Evolutionary conservation across 2,113 vertebrate genomes (phyloP).

Genomic region (Tragulus kanchil): DNA sequence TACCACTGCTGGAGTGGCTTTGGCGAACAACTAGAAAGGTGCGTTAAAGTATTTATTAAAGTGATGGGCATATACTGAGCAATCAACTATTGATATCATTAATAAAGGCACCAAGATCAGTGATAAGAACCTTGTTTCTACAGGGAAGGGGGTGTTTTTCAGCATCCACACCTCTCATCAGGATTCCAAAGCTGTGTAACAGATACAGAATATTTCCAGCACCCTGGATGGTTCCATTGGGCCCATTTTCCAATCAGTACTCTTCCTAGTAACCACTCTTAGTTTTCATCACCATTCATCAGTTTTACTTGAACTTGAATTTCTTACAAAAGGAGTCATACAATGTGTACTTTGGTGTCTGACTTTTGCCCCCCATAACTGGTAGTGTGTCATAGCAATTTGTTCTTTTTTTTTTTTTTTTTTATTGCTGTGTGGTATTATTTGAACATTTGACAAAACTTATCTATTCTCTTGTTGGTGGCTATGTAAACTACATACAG

Average conservation of each 20-base stretch:
- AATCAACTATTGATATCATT: background rate
- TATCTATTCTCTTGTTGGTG: background rate
- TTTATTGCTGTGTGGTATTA: background rate
- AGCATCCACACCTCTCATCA: background rate
- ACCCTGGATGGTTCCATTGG: background rate
- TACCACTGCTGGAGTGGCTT: background rate
- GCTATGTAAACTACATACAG: background rate
- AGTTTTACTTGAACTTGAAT: background rate
- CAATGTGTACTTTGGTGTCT: background rate
- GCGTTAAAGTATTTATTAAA: background rate
- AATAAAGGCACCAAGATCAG: background rate
- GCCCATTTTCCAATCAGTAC: background rate
- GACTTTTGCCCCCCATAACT: background rate
- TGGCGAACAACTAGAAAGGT: background rate
- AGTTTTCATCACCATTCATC: background rate
- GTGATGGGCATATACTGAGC: background rate
- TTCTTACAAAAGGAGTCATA: background rate
- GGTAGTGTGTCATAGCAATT: background rate
- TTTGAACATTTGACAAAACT: background rate
- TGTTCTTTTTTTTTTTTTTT: background rate
- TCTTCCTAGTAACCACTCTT: background rate
- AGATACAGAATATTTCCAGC: background rate
- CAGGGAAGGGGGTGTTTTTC: background rate
- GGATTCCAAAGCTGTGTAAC: background rate
- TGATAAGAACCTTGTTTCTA: background rate